A percentile compares a stretch with the other conserved stretches of the same genome.
phyloP scores from a whole-genome alignment of 2,888 invertebrate genomes.

The Drosophila hamatofila region DNA sequence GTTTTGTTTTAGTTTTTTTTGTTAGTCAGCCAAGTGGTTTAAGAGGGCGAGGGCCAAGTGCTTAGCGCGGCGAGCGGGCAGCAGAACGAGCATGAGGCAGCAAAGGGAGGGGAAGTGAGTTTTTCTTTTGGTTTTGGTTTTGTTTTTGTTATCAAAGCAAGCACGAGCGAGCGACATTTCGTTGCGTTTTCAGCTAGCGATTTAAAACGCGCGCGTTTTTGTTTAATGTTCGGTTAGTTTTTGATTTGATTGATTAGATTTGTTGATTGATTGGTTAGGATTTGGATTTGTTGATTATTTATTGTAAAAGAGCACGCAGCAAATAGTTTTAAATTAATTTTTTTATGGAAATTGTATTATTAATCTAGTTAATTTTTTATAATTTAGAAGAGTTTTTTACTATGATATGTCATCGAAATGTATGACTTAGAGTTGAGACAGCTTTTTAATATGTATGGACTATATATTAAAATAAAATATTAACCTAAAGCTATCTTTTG shows the following conservation, averaged over 20 bases:
- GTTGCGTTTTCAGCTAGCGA: conserved; percentile 38
- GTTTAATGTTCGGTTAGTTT: conserved; percentile 19
- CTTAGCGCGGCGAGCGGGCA: conserved; percentile 39
- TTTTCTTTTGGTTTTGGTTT: background rate
- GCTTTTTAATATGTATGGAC: no score
- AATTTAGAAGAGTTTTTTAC: no score
- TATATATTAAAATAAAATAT: no score
- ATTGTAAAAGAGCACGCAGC: conserved; percentile 16
- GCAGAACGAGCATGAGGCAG: conserved; percentile 42
- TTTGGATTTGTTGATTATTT: conserved; percentile 3
- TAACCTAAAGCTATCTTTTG: no score
- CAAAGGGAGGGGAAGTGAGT: background rate
- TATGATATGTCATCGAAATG: no score
- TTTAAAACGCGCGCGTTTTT: conserved; percentile 45
- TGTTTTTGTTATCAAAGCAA: conserved; percentile 51
- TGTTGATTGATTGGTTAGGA: conserved; percentile 12
- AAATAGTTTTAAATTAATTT: conserved; percentile 2
- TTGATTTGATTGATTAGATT: conserved; percentile 19
- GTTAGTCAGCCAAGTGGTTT: conserved; percentile 40
- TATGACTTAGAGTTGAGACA: no score
- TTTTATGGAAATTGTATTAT: background rate
- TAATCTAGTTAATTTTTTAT: no score
- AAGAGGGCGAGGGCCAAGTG: conserved; percentile 25
- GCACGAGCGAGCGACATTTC: conserved; percentile 64
- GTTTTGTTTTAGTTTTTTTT: conserved; percentile 15